These are phyloP conservation scores for Xenentodon cancila DNA, from an alignment of 2,797 vertebrate genomes.

Conservation along the genomic window DNA sequence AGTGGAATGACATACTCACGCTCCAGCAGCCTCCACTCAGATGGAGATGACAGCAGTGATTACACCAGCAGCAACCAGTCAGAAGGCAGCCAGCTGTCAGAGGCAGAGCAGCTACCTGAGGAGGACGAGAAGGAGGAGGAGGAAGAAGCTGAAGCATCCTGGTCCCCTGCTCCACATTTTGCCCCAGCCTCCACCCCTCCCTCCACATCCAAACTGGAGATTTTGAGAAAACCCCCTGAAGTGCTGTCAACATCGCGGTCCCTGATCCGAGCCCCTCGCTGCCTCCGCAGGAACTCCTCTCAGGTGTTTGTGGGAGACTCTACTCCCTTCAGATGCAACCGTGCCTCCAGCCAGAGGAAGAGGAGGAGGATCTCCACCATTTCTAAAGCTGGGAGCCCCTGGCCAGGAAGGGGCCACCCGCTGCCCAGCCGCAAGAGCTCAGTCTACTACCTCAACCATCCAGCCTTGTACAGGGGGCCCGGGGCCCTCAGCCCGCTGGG, in stretches of 20 bases:
- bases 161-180: conserved; percentile 3
- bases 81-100: conserved; percentile 53
- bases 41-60: conserved; percentile 45
- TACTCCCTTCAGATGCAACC: conserved; percentile 51
- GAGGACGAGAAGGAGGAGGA: conserved; percentile 49
- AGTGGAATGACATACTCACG: conserved; percentile 30
- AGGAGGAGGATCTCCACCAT: conserved; percentile 73
- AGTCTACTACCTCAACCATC: conserved; percentile 56
- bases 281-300: conserved; percentile 85
- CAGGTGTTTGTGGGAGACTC: conserved; percentile 73
- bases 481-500: conserved; percentile 62
- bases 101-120: conserved; percentile 35
- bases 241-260: conserved; percentile 30
- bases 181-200: conserved; percentile 4
- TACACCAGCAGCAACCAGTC: conserved; percentile 56
- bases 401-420: conserved; percentile 56
- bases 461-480: conserved; percentile 63
- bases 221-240: conserved; percentile 25
- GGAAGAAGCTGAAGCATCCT: neutral
- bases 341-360: conserved; percentile 56
- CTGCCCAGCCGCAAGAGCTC: conserved; percentile 71
- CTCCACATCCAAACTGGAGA: conserved; percentile 19
- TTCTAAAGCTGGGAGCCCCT: conserved; percentile 72
- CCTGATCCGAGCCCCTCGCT: conserved; percentile 79
- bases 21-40: conserved; percentile 68